Conservation (phyloP, 2,113 vertebrate genomes). For the Australoheros scitulus region DNA sequence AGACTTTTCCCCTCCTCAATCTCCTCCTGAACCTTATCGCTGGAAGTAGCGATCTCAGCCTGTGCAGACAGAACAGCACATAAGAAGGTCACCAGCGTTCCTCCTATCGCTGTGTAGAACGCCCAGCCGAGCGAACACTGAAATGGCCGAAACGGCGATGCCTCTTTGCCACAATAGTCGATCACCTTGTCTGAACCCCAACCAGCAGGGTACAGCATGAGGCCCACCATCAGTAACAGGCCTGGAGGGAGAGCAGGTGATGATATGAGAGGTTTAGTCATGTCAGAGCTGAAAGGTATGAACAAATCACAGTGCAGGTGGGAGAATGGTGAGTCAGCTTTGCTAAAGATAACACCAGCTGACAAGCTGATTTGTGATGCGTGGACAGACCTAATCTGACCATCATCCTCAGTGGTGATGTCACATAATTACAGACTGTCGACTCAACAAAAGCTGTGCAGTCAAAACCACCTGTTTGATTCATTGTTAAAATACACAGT, state of each 20-base stretch:
- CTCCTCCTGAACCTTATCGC: conserved; percentile 98
- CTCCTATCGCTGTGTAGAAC: conserved; percentile 94
- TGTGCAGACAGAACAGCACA: conserved; percentile 95
- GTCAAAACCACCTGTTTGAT: conserved; percentile 7
- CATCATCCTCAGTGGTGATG: not conserved
- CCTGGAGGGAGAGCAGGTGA: conserved; percentile 76
- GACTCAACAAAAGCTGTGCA: not conserved
- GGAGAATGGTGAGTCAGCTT: conserved; percentile 25
- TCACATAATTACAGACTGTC: conserved; percentile 28
- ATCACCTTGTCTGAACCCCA: conserved; percentile 95
- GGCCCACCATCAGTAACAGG: conserved; percentile 93
- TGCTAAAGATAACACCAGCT: conserved; percentile 11
- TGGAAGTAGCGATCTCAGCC: conserved; percentile 98
- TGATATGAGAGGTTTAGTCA: conserved; percentile 33
- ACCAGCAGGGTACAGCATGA: conserved; percentile 96
- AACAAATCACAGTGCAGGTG: conserved; percentile 42
- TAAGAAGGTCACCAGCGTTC: conserved; percentile 91
- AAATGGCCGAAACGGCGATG: conserved; percentile 88
- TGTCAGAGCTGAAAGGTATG: not conserved
- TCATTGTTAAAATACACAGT: not conserved
- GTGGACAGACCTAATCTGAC: not conserved
- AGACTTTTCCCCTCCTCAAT: conserved; percentile 98
- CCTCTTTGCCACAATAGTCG: conserved; percentile 89
- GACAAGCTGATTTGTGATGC: conserved; percentile 25
- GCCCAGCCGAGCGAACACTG: conserved; percentile 95